A percentile compares a stretch with the other conserved stretches of the same genome.
Conservation (phyloP, 2,113 vertebrate species). For the Mus pahari region DNA sequence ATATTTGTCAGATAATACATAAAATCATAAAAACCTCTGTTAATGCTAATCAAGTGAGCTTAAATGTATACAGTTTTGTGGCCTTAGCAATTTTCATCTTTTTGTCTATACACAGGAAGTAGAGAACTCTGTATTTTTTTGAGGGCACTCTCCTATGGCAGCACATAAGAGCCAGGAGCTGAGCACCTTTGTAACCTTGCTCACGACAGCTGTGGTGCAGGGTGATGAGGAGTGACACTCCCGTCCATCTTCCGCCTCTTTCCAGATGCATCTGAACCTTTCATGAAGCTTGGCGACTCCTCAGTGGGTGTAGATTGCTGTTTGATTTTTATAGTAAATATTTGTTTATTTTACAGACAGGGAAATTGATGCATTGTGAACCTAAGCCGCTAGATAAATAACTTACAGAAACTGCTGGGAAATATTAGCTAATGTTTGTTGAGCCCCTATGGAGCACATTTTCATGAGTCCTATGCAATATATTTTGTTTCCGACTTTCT, state of each 20-base stretch:
- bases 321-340: slow-evolving; percentile 71
- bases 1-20: slow-evolving; percentile 7
- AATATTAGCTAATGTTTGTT: slow-evolving; percentile 53
- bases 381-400: slow-evolving; percentile 45
- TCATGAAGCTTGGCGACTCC: slow-evolving; percentile 51
- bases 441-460: not conserved
- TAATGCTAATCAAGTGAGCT: slow-evolving; percentile 1
- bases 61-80: not conserved
- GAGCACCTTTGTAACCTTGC: not conserved
- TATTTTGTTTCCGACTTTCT: slow-evolving; percentile 44
- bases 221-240: not conserved
- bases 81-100: not conserved
- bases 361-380: slow-evolving; percentile 71
- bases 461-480: not conserved
- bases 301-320: slow-evolving; percentile 40
- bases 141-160: not conserved
- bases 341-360: slow-evolving; percentile 70
- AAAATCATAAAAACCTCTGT: not conserved
- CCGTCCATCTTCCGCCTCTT: slow-evolving; percentile 55
- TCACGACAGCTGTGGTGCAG: not conserved
- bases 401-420: slow-evolving; percentile 65
- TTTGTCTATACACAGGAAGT: not conserved
- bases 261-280: slow-evolving; percentile 49
- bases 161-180: not conserved
- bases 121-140: not conserved